phyloP scores from a whole-genome alignment of 1,140 invertebrate genomes.

The Neodiprion pinetum region DNA sequence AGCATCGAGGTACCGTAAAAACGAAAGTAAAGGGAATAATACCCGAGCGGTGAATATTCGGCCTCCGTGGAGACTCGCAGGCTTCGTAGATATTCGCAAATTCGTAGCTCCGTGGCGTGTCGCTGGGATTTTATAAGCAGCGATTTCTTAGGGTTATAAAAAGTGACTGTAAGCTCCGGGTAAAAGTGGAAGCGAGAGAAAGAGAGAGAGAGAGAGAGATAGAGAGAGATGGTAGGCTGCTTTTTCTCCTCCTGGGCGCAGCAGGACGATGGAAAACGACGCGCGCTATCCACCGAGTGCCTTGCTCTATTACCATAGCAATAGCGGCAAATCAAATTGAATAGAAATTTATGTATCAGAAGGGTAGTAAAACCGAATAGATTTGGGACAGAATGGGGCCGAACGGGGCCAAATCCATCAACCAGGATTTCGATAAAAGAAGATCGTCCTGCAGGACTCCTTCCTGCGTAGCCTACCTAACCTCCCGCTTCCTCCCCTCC shows the following conservation, averaged over 20 bases:
- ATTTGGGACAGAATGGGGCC: conserved; percentile 36
- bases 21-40: no score
- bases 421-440: conserved; percentile 42
- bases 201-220: neutral
- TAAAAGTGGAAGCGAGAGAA: no score
- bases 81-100: no score
- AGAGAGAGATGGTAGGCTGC: neutral
- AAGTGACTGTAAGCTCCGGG: no score
- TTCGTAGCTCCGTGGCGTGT: no score
- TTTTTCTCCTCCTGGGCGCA: neutral
- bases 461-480: conserved; percentile 11
- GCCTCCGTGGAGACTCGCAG: no score
- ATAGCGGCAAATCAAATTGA: conserved; percentile 53
- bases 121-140: no score
- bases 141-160: no score
- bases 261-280: neutral
- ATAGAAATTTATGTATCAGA: conserved; percentile 57
- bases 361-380: conserved; percentile 53
- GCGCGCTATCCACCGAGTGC: neutral
- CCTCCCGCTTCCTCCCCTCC: neutral
- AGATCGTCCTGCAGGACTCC: conserved; percentile 33
- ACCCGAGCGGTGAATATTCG: no score
- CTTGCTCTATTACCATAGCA: conserved; percentile 46
- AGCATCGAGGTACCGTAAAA: no score
- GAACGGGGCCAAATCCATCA: conserved; percentile 49